Evolutionary conservation across 2,113 vertebrate genomes (phyloP), one percentile per base, ranked within the genome.

Genomic region (Nycticorax nycticorax): DNA sequence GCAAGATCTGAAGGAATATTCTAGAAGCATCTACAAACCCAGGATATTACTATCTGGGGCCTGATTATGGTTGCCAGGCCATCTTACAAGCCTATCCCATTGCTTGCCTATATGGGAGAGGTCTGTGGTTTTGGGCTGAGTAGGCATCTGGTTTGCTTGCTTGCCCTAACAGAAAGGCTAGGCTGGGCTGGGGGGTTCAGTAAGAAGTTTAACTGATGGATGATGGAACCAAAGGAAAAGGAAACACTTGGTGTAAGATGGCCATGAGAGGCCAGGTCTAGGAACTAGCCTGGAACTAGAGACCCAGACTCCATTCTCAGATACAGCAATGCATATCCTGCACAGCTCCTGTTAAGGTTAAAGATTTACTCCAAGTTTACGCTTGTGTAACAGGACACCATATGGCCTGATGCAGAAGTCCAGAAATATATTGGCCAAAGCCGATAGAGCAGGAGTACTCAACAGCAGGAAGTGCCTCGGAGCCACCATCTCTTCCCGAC

Each of bases 391-490:
- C 45, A 88, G 60, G 85, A 91, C 45, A 75, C 87, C 55, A 52
- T 64, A 45, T 15, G 23, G 75, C 75, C 71, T 94, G 62, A 96
- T 89, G 74, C 75, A 85, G 75, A 80, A 63, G 16, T 83, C 82
- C 56, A 93, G 79, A 94, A 94, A 92, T 94, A 86, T 23, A 77
- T 18, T 88, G 75, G 50, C 45, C 74, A 92, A 85, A 93, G 81
- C 73, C 41, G 32, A n/a, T 22, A 64, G 39, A 69, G 53, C 45
- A 78, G 33, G 41, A 93, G 89, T 53, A 33, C 74, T 37, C 74
- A 47, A 74, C n/a, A 62, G 45, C 37, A 94, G 63, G 63, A 76
- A 48, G 71, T 77, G 57, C 55, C 39, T 77, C 0, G 0, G 60
- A 77, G 41, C 43, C 10, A 24, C 79, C 37, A 26, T 24, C 41